Evolutionary conservation across 2,797 vertebrate species (phyloP).

Genomic region (Phoebastria nigripes): DNA sequence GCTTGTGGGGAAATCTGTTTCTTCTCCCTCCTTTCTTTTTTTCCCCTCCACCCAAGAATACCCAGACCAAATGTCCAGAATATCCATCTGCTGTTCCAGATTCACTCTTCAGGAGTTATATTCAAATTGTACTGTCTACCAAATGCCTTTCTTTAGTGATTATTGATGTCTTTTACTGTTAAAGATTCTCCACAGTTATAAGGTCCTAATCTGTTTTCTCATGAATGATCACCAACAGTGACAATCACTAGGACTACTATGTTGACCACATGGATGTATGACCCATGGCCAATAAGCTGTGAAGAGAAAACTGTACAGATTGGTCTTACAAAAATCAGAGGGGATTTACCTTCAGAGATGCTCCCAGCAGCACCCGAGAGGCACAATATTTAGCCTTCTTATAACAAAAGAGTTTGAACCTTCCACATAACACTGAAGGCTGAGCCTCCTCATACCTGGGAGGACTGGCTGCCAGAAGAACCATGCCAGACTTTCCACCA

Average conservation of each 20-base stretch:
- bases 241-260: not conserved
- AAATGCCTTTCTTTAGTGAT: not conserved
- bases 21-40: not conserved
- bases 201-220: not conserved
- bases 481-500: rapidly evolving
- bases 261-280: not conserved
- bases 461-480: not conserved
- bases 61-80: not conserved
- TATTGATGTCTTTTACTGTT: not conserved
- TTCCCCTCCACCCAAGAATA: not conserved
- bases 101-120: not conserved
- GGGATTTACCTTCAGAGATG: not conserved
- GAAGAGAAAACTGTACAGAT: not conserved
- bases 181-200: not conserved
- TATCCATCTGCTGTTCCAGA: not conserved
- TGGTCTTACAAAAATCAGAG: not conserved
- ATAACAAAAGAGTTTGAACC: not conserved
- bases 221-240: not conserved
- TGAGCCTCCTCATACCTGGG: not conserved
- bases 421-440: not conserved
- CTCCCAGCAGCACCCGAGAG: not conserved
- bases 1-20: not conserved
- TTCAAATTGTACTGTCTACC: not conserved
- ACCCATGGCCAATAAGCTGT: not conserved
- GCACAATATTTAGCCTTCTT: not conserved